A percentile compares a stretch with the other conserved stretches of the same genome.
Conservation (phyloP, 2,113 vertebrate species). For the Gymnocephalus cernua region DNA sequence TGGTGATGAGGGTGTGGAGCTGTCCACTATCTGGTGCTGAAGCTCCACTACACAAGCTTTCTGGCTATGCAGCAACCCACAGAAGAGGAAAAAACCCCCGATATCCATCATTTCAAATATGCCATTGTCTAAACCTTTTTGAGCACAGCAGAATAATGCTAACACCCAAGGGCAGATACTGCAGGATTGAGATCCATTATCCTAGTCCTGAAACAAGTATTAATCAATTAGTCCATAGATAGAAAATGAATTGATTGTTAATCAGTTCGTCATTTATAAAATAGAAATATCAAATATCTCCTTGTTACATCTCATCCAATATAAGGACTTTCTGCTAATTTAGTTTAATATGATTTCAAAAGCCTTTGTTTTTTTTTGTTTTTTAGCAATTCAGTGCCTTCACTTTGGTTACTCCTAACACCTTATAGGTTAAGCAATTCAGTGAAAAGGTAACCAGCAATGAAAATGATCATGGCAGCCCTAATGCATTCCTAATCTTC, state of each 20-base stretch:
- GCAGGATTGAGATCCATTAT: conserved; percentile 1
- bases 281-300: background rate
- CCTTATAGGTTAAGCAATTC: background rate
- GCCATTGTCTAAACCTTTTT: background rate
- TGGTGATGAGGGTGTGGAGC: conserved; percentile 33
- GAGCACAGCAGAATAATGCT: background rate
- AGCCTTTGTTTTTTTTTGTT: background rate
- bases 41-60: conserved; percentile 1
- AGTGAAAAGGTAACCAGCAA: background rate
- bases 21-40: conserved; percentile 59
- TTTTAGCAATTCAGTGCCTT: background rate
- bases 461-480: background rate
- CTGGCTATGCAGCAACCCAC: conserved; percentile 11
- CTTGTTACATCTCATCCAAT: background rate
- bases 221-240: background rate
- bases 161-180: background rate
- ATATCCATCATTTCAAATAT: background rate
- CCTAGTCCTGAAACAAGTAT: background rate
- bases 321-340: background rate
- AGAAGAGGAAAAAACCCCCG: background rate
- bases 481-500: background rate
- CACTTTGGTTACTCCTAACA: background rate
- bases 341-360: conserved; percentile 1
- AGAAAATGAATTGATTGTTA: background rate
- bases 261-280: background rate